Percentiles rank a stretch among this genome's conserved stretches.
Conservation (phyloP, 2,888 invertebrate genomes). For the Acleris literana region DNA sequence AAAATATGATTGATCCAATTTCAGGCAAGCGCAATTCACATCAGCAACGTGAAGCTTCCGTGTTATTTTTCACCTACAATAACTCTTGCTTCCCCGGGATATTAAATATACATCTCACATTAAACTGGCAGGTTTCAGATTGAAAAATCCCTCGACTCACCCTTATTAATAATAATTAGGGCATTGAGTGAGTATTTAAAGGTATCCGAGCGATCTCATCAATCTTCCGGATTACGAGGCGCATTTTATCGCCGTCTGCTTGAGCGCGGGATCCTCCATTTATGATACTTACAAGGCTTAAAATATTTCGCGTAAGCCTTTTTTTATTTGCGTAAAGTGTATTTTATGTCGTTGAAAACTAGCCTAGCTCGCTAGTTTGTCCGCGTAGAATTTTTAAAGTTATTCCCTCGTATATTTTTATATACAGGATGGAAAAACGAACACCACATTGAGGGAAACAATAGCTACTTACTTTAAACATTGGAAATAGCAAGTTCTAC, state of each 20-base stretch:
- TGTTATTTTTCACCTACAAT: neutral
- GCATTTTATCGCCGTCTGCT: slow-evolving; percentile 26
- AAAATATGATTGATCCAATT: too few relatives aligned
- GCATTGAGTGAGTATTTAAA: slow-evolving; percentile 34
- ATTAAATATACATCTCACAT: slow-evolving; percentile 4
- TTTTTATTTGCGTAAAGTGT: too few relatives aligned
- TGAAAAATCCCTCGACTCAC: slow-evolving; percentile 23
- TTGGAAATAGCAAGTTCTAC: too few relatives aligned
- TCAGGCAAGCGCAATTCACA: too few relatives aligned
- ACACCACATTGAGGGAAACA: too few relatives aligned
- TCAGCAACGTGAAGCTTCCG: too few relatives aligned
- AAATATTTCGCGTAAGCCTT: neutral
- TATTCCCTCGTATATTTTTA: too few relatives aligned
- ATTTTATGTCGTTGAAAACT: too few relatives aligned
- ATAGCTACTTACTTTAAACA: too few relatives aligned
- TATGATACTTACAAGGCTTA: neutral
- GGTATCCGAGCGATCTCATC: slow-evolving; percentile 27
- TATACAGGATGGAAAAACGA: too few relatives aligned
- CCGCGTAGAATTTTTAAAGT: too few relatives aligned
- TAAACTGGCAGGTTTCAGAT: slow-evolving; percentile 9
- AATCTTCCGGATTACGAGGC: slow-evolving; percentile 30
- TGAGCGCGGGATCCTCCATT: slow-evolving; percentile 1
- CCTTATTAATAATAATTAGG: slow-evolving; percentile 36
- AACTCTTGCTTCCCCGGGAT: neutral
- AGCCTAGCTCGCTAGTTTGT: too few relatives aligned